These are phyloP conservation scores for Atlantisia rogersi DNA, from an alignment of 2,113 vertebrate species.

Conservation along the genomic window DNA sequence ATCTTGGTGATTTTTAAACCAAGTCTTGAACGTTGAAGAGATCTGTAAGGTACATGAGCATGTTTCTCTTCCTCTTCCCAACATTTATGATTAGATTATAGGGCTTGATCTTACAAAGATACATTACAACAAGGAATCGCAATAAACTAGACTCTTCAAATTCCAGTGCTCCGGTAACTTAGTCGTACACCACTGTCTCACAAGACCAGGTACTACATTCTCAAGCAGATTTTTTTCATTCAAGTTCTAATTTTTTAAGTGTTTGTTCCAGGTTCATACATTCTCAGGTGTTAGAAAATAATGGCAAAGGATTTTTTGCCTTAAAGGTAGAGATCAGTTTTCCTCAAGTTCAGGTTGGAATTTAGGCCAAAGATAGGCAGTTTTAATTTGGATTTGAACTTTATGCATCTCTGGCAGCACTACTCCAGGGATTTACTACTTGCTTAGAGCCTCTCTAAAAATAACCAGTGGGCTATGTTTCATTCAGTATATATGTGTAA, in stretches of 20 bases:
- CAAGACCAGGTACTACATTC: background rate
- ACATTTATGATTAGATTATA: background rate
- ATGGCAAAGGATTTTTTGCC: background rate
- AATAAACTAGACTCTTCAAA: background rate
- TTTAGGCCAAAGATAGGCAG: constrained; percentile 42
- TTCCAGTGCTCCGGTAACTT: background rate
- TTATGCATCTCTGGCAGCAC: constrained; percentile 42
- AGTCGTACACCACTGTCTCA: background rate
- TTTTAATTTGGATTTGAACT: constrained; percentile 68
- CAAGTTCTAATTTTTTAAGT: background rate
- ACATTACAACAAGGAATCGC: background rate
- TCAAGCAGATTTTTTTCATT: background rate
- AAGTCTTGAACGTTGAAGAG: background rate
- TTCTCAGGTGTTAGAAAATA: background rate
- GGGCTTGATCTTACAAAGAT: background rate
- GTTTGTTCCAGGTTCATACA: background rate
- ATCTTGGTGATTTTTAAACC: background rate
- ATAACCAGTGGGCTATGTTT: constrained; percentile 40
- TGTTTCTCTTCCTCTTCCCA: background rate
- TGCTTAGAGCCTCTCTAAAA: constrained; percentile 62
- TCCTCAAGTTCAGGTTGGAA: constrained; percentile 46
- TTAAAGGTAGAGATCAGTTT: constrained; percentile 5
- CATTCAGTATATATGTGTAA: constrained; percentile 47
- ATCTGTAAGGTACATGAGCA: background rate
- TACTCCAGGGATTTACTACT: constrained; percentile 54